A percentile compares a stretch with the other conserved stretches of the same genome.
Conservation (phyloP, 2,888 invertebrate species). For the Drosophila limbata region DNA sequence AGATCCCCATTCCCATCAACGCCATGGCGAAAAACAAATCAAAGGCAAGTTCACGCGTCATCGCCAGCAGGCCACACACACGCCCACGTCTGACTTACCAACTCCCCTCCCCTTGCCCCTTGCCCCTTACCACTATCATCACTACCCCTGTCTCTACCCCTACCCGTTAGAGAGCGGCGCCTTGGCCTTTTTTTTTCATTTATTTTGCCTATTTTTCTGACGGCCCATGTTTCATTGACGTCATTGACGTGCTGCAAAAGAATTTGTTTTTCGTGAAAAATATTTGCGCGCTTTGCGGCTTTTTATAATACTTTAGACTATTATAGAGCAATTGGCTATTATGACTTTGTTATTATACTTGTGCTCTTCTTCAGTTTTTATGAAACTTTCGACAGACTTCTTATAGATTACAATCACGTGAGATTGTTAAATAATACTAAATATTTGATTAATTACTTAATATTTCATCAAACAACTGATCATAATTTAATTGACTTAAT, state of each 20-base stretch:
- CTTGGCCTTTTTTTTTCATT: constrained; percentile 32
- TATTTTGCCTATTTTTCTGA: constrained; percentile 32
- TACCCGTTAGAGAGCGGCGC: constrained; percentile 25
- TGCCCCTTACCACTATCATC: too few relatives aligned
- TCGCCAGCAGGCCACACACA: constrained; percentile 56
- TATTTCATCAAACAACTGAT: too few relatives aligned
- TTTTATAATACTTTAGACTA: constrained; percentile 49
- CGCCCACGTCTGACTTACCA: constrained; percentile 10
- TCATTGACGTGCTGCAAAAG: constrained; percentile 75
- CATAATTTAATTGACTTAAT: neutral
- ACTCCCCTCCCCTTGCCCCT: neutral
- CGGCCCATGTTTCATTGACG: constrained; percentile 73
- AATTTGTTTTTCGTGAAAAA: constrained; percentile 79
- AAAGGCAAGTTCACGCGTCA: constrained; percentile 80
- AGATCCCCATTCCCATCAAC: constrained; percentile 38
- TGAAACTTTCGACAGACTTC: constrained; percentile 1
- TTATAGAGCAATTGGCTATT: constrained; percentile 40
- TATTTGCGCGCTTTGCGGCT: constrained; percentile 62
- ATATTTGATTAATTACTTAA: too few relatives aligned
- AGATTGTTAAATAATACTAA: neutral
- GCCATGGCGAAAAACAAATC: constrained; percentile 65
- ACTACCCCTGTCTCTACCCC: neutral
- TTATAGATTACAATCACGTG: constrained; percentile 2
- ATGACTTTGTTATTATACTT: constrained; percentile 40
- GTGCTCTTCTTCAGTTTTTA: constrained; percentile 8